Evolutionary conservation across 2,113 vertebrate genomes (phyloP), one percentile per base, ranked within the genome.

Genomic region (Lophura nycthemera): DNA sequence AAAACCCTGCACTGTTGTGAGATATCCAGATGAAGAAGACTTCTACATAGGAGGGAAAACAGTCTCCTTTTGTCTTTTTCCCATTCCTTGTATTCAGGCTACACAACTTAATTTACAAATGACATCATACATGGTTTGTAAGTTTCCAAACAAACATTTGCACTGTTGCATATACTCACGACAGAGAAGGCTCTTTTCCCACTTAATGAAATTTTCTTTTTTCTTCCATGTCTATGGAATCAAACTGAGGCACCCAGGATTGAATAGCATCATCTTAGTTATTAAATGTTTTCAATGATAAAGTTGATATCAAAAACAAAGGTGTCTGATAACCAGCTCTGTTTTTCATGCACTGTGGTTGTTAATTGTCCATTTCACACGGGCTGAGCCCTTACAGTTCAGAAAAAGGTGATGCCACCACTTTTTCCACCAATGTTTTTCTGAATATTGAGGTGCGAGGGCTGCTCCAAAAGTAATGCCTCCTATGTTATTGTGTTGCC

Each of bases 101-200:
- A 48, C 4, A 43, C 16, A 59, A 19, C 0, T 3, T 24, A 13
- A 57, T 32, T 74, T 43, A n/a, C 5, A 83, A 42, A 42, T 30
- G 24, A 42, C 34, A 11, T 18, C 52, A 2, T 4, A n/a, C 43
- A 32, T 21, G 16, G 16, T 30, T 54, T 54, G 15, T 54, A 54
- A 29, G n/a, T 69, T 76, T 90, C 34, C 45, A 38, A 18, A 6
- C 15, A 71, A 74, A 66, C 21, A 4, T 67, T 70, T 13, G 22
- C 40, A 20, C 11, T 8, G 21, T 60, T 50, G 38, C 0, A 0
- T 32, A 38, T 11, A 1, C 8, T 47, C 5, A 4, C 5, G 36
- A 13, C 29, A 29, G 50, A 40, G 16, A 24, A 61, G 6, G 3
- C 5, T 2, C 2, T 24, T 79, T 88, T 40, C 36, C 38, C 38